A percentile compares a stretch with the other conserved stretches of the same genome.
Conservation (phyloP, 2,888 invertebrate genomes). For the Tiphia femorata region DNA sequence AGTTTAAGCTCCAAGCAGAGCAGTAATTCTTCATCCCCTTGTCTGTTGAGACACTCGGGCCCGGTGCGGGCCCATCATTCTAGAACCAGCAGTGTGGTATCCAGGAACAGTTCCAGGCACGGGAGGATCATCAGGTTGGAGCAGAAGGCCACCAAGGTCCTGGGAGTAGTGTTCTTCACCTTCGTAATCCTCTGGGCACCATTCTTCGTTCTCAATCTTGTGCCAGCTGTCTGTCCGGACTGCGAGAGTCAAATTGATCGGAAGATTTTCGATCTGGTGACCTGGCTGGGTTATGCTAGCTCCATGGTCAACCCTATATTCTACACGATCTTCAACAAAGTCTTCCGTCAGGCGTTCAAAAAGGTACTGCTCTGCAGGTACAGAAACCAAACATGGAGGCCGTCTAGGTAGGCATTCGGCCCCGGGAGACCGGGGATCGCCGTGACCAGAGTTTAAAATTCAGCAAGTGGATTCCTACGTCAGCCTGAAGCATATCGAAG, state of each 20-base stretch:
- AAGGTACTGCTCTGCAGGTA: constrained; percentile 86
- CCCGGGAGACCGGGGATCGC: constrained; percentile 51
- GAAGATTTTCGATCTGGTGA: constrained; percentile 87
- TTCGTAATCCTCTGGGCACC: constrained; percentile 97
- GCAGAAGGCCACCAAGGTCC: constrained; percentile 96
- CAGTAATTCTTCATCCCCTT: constrained; percentile 72
- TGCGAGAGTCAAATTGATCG: constrained; percentile 82
- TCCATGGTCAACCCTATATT: constrained; percentile 97
- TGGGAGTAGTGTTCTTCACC: constrained; percentile 94
- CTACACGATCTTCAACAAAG: constrained; percentile 95
- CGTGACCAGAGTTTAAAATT: constrained; percentile 46
- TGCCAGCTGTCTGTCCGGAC: constrained; percentile 85
- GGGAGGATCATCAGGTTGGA: constrained; percentile 89
- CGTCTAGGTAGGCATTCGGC: constrained; percentile 69
- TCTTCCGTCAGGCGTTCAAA: constrained; percentile 91
- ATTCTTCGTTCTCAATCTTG: constrained; percentile 90
- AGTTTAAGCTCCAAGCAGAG: constrained; percentile 51
- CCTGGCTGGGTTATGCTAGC: constrained; percentile 95
- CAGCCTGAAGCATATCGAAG: too few species aligned
- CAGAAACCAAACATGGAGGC: constrained; percentile 73
- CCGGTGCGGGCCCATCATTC: constrained; percentile 81
- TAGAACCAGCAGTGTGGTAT: constrained; percentile 85
- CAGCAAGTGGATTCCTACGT: too few species aligned
- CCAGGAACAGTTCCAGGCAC: constrained; percentile 84
- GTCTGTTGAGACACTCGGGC: constrained; percentile 70